Conservation (phyloP, 2,888 invertebrate genomes). For the Lithophane socia region DNA sequence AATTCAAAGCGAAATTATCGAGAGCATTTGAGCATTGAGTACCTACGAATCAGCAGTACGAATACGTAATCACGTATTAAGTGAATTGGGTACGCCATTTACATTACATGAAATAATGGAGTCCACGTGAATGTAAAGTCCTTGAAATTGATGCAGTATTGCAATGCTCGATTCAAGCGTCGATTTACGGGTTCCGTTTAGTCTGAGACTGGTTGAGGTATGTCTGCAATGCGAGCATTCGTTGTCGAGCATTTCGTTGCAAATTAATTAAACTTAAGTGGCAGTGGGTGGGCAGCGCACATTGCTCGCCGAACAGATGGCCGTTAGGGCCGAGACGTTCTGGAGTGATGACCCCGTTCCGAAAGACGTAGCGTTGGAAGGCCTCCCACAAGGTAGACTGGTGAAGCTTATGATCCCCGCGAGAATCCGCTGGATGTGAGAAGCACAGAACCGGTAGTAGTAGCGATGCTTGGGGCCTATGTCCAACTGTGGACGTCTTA, state of each 20-base stretch:
- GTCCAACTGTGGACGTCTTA: no score
- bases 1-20: constrained; percentile 45
- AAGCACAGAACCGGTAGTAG: no score
- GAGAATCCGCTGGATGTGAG: no score
- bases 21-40: constrained; percentile 39
- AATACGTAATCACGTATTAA: constrained; percentile 50
- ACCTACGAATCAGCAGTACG: constrained; percentile 43
- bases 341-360: no score
- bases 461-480: no score
- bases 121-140: neutral
- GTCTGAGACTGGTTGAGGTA: neutral
- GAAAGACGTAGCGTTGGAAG: no score
- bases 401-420: no score
- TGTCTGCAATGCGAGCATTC: neutral
- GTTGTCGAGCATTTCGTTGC: neutral
- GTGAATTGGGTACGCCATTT: constrained; percentile 24
- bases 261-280: neutral
- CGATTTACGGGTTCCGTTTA: neutral
- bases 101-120: constrained; percentile 28
- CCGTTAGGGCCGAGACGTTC: no score
- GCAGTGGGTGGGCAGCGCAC: no score
- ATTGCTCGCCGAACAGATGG: no score
- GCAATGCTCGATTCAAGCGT: neutral
- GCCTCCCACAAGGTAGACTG: no score
- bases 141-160: constrained; percentile 26